These are phyloP conservation scores for Toxotes chatareus DNA, from an alignment of 2,113 vertebrate species.

Conservation along the genomic window DNA sequence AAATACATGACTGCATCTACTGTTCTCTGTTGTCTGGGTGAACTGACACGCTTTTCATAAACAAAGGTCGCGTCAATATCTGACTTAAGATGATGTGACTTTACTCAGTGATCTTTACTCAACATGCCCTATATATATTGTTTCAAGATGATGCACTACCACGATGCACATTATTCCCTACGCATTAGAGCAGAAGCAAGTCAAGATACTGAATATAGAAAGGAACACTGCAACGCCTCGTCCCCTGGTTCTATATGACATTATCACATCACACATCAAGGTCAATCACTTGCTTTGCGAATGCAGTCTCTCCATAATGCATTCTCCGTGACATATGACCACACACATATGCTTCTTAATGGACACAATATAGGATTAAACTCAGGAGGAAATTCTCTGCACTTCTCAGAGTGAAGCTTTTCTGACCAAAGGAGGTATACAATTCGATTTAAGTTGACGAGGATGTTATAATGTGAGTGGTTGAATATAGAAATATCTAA, in stretches of 20 bases:
- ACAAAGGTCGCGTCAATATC: too few species aligned
- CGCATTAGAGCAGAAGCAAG: slow-evolving; percentile 7
- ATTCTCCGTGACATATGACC: slow-evolving; percentile 16
- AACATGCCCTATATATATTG: neutral
- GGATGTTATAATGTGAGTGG: slow-evolving; percentile 6
- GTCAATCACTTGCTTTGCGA: slow-evolving; percentile 18
- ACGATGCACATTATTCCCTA: neutral
- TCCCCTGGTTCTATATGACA: slow-evolving; percentile 21
- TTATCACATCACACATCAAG: slow-evolving; percentile 37
- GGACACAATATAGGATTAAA: slow-evolving; percentile 22
- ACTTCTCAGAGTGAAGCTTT: neutral
- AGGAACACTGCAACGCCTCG: slow-evolving; percentile 8
- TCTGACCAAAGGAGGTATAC: slow-evolving; percentile 8
- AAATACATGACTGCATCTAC: too few species aligned
- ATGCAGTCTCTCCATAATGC: neutral
- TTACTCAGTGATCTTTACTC: neutral
- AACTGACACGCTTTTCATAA: too few species aligned
- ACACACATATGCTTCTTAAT: slow-evolving; percentile 1
- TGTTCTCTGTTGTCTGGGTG: too few species aligned
- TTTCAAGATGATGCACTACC: too few species aligned
- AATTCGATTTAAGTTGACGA: slow-evolving; percentile 14
- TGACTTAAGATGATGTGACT: neutral
- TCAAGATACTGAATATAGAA: neutral
- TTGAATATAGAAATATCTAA: neutral
- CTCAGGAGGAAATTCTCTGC: neutral